These are phyloP conservation scores for Drosophila anceps DNA, from an alignment of 2,888 invertebrate genomes.

Conservation along the genomic window DNA sequence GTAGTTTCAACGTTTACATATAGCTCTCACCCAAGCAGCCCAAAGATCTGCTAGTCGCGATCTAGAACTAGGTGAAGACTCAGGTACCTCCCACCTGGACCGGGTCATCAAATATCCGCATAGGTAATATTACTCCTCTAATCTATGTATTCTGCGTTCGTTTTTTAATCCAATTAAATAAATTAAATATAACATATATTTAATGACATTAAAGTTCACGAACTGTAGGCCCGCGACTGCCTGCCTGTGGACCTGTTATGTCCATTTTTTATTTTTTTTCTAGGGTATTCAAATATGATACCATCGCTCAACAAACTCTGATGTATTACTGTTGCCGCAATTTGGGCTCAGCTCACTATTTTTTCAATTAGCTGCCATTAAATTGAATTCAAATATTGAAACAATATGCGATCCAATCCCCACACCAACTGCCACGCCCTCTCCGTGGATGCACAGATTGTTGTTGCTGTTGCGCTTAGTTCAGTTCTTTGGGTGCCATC, in stretches of 20 bases:
- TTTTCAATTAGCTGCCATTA: slow-evolving; percentile 81
- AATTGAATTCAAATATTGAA: slow-evolving; percentile 82
- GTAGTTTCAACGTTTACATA: too few species aligned
- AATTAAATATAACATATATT: background rate
- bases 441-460: slow-evolving; percentile 33
- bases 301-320: slow-evolving; percentile 46
- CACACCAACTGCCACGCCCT: background rate
- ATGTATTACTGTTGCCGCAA: slow-evolving; percentile 66
- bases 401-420: slow-evolving; percentile 58
- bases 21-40: too few species aligned
- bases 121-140: too few species aligned
- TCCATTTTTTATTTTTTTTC: background rate
- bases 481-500: slow-evolving; percentile 36
- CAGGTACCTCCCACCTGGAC: too few species aligned
- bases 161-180: too few species aligned
- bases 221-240: background rate
- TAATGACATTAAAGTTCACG: background rate
- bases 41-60: too few species aligned
- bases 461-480: slow-evolving; percentile 63
- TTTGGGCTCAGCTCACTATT: slow-evolving; percentile 56
- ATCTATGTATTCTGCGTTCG: too few species aligned
- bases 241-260: background rate
- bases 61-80: too few species aligned
- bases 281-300: slow-evolving; percentile 33
- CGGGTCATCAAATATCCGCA: too few species aligned